These are phyloP conservation scores for Hoplostethus mediterraneus DNA, from an alignment of 2,797 vertebrate species.

Conservation along the genomic window DNA sequence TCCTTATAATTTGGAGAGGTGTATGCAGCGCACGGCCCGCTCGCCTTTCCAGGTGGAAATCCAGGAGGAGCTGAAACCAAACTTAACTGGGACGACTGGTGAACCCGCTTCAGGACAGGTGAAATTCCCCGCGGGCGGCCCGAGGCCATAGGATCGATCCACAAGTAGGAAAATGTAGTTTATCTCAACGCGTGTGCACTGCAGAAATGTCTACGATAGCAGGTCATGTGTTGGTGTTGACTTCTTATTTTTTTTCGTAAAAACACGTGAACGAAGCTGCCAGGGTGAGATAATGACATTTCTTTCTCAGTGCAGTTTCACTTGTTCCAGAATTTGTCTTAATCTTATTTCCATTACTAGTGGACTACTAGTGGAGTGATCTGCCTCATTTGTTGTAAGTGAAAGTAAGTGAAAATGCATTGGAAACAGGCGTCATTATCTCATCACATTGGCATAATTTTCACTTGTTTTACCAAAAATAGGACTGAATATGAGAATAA, in stretches of 20 bases:
- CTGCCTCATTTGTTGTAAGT: no score
- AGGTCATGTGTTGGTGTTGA: not conserved
- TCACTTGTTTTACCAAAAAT: not conserved
- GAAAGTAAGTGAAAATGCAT: not conserved
- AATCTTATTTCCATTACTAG: constrained; percentile 33
- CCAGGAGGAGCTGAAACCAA: constrained; percentile 77
- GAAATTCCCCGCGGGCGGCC: constrained; percentile 80
- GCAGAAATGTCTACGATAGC: constrained; percentile 10
- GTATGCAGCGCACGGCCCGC: constrained; percentile 81
- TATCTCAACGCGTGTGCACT: constrained; percentile 29
- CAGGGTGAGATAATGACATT: constrained; percentile 13
- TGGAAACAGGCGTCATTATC: not conserved
- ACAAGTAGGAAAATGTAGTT: constrained; percentile 47
- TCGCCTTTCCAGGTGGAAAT: constrained; percentile 83
- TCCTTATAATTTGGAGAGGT: constrained; percentile 83
- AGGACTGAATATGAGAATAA: no score
- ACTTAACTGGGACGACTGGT: constrained; percentile 79
- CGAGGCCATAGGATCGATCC: constrained; percentile 74
- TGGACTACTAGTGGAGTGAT: not conserved
- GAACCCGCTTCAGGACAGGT: constrained; percentile 82
- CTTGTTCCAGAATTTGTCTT: constrained; percentile 37
- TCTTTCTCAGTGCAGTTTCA: constrained; percentile 1
- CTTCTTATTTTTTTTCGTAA: not conserved
- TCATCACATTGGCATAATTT: not conserved
- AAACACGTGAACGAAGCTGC: not conserved